These are phyloP conservation scores for Zeugodacus cucurbitae DNA, from an alignment of 1,140 invertebrate genomes.

Conservation along the genomic window DNA sequence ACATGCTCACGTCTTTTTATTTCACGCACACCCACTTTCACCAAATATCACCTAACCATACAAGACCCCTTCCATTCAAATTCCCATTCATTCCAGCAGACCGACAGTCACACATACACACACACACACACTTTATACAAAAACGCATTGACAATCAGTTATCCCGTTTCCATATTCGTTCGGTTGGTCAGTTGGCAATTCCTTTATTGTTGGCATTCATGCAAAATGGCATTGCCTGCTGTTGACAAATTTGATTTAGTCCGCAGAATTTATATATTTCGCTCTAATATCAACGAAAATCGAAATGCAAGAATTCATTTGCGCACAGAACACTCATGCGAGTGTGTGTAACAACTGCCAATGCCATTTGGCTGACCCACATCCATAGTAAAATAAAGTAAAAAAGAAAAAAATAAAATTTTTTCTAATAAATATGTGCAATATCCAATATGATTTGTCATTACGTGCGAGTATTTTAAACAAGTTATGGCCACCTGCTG, in stretches of 20 bases:
- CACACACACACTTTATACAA: too few species aligned
- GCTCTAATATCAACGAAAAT: background rate
- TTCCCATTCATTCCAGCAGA: too few species aligned
- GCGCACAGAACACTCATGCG: background rate
- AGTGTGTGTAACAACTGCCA: background rate
- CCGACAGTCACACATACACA: too few species aligned
- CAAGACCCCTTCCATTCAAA: too few species aligned
- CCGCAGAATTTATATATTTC: background rate
- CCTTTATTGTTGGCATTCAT: slow-evolving; percentile 14
- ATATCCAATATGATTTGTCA: slow-evolving; percentile 1
- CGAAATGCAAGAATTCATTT: background rate
- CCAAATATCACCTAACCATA: too few species aligned
- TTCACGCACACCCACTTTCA: too few species aligned
- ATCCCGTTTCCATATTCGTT: slow-evolving; percentile 9
- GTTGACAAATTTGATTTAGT: slow-evolving; percentile 38
- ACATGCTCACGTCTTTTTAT: too few species aligned
- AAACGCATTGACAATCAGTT: background rate
- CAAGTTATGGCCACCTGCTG: background rate
- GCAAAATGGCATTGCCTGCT: slow-evolving; percentile 32
- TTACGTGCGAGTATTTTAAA: background rate
- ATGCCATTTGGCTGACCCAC: background rate
- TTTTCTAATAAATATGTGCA: background rate
- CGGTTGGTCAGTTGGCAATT: slow-evolving; percentile 14
- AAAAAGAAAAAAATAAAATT: background rate
- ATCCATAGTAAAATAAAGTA: background rate